Conservation (phyloP, 2,888 invertebrate genomes). For the Lasioglossum lativentre region DNA sequence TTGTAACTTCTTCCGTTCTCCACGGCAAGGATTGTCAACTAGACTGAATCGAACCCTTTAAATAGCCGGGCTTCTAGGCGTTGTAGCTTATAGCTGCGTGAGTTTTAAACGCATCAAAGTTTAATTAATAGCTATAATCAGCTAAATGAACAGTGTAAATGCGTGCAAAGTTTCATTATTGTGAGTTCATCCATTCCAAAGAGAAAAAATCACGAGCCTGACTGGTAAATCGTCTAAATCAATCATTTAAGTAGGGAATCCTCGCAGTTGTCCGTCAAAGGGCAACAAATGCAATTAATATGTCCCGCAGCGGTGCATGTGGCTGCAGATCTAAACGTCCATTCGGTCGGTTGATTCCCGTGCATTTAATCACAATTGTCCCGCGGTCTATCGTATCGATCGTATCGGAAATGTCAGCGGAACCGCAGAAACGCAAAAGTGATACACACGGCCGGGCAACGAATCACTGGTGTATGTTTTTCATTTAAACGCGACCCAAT, state of each 20-base stretch:
- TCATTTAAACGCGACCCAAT: background rate
- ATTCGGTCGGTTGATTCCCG: background rate
- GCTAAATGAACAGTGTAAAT: background rate
- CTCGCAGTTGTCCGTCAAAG: background rate
- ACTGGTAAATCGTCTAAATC: background rate
- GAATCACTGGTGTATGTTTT: background rate
- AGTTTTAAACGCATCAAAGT: background rate
- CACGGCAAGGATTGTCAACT: background rate
- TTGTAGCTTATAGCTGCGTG: background rate
- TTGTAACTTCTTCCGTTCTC: background rate
- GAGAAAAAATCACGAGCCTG: background rate
- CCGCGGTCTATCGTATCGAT: background rate
- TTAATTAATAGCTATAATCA: background rate
- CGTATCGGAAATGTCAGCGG: background rate
- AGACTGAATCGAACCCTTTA: too few relatives aligned
- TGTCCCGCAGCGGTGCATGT: background rate
- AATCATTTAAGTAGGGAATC: background rate
- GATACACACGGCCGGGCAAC: background rate
- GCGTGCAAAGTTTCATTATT: background rate
- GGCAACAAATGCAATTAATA: background rate
- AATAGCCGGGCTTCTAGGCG: background rate
- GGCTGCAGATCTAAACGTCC: background rate
- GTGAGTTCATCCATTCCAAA: background rate
- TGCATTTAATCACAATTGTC: constrained; percentile 1
- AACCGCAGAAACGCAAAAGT: background rate